Percentiles rank a stretch among this genome's conserved stretches.
These are phyloP conservation scores for Trilocha varians DNA, from an alignment of 2,888 invertebrate genomes.

Conservation along the genomic window DNA sequence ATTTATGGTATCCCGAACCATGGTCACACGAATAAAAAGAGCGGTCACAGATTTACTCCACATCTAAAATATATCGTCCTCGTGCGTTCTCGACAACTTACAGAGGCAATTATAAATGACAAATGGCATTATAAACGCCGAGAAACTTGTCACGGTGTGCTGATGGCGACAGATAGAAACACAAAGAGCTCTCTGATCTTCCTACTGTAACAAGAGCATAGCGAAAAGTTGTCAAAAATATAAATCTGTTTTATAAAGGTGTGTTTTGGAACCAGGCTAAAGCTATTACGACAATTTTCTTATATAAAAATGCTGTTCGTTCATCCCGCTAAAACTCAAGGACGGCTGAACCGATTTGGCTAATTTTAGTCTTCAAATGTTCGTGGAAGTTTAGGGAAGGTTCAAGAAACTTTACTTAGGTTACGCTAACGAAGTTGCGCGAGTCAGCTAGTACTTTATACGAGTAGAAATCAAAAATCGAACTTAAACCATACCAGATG, in stretches of 20 bases:
- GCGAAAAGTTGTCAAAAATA: neutral
- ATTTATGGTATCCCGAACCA: neutral
- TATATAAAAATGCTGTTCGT: too few species aligned
- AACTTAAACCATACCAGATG: too few species aligned
- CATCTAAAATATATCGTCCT: slow-evolving; percentile 60
- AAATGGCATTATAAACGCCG: slow-evolving; percentile 61
- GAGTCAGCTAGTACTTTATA: too few species aligned
- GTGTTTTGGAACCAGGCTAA: too few species aligned
- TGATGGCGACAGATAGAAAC: slow-evolving; percentile 24
- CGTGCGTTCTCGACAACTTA: slow-evolving; percentile 55
- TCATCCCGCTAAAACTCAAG: too few species aligned
- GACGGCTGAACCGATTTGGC: too few species aligned
- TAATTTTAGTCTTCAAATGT: too few species aligned
- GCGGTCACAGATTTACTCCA: slow-evolving; percentile 40
- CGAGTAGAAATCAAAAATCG: too few species aligned
- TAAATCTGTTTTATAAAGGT: neutral
- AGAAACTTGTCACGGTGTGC: slow-evolving; percentile 33
- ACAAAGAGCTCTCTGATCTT: slow-evolving; percentile 54
- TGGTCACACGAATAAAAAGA: slow-evolving; percentile 2
- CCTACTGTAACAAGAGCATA: slow-evolving; percentile 17
- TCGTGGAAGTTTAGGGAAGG: too few species aligned
- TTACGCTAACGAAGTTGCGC: too few species aligned
- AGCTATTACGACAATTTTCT: too few species aligned
- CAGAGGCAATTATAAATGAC: slow-evolving; percentile 72
- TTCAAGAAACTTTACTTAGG: too few species aligned